These are phyloP conservation scores for Lordiphosa stackelbergi DNA, from an alignment of 1,140 invertebrate species.

Conservation along the genomic window DNA sequence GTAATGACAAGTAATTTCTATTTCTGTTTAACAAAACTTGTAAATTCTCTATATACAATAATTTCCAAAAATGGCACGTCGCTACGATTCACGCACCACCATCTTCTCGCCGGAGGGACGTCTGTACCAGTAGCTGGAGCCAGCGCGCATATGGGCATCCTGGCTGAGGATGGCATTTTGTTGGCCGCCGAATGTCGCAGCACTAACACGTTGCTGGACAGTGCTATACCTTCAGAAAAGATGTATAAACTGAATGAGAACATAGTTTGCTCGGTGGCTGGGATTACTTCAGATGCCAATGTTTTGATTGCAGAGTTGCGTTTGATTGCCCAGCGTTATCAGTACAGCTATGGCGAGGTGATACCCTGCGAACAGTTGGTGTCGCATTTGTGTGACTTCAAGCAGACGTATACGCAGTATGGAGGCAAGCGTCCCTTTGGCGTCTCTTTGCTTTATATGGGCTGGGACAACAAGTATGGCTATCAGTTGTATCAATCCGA, in stretches of 20 bases:
- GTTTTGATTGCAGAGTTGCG: conserved; percentile 98
- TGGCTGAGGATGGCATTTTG: conserved; percentile 97
- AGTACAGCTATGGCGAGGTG: conserved; percentile 97
- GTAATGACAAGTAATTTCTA: conserved; percentile 50
- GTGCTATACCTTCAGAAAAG: conserved; percentile 98
- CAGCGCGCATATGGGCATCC: conserved; percentile 96
- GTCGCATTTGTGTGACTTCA: conserved; percentile 97
- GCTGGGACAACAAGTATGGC: conserved; percentile 99
- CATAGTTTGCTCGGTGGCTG: conserved; percentile 99
- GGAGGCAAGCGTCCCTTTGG: conserved; percentile 99
- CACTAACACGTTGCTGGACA: conserved; percentile 98
- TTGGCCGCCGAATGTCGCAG: conserved; percentile 97
- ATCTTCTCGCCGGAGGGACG: conserved; percentile 99
- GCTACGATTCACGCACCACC: conserved; percentile 99
- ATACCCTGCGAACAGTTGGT: conserved; percentile 99
- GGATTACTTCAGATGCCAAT: conserved; percentile 99
- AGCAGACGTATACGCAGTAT: conserved; percentile 99
- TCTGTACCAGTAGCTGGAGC: conserved; percentile 99
- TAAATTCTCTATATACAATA: conserved; percentile 30
- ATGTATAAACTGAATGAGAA: conserved; percentile 99
- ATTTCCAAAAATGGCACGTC: conserved; percentile 54
- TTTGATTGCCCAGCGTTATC: conserved; percentile 95
- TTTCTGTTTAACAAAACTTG: conserved; percentile 34
- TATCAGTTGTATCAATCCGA: conserved; percentile 99
- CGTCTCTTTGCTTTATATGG: conserved; percentile 99